A percentile compares a stretch with the other conserved stretches of the same genome.
Conservation (phyloP, 2,888 invertebrate species). For the Iselma pallidipennis region DNA sequence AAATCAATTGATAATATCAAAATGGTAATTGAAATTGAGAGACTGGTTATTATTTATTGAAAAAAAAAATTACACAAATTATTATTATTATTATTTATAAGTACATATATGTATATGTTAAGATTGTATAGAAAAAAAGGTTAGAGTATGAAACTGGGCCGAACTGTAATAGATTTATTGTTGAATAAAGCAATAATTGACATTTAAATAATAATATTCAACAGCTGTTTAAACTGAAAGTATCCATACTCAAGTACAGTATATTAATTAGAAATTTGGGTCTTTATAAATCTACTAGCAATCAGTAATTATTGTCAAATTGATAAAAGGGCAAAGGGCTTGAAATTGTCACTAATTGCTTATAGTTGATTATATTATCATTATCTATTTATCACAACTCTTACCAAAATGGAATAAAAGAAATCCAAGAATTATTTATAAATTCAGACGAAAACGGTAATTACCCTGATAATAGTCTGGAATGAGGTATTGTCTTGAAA, state of each 20-base stretch:
- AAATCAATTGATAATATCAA: no score
- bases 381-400: background rate
- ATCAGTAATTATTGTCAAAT: background rate
- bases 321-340: background rate
- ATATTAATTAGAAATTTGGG: conserved; percentile 7
- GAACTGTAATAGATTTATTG: conserved; percentile 2
- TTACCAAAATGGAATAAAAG: no score
- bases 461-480: background rate
- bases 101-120: no score
- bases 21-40: no score
- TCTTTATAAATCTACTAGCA: background rate
- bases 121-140: background rate
- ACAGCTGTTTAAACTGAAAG: conserved; percentile 5
- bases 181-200: conserved; percentile 3
- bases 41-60: no score
- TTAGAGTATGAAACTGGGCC: background rate
- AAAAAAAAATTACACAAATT: background rate
- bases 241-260: background rate
- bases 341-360: background rate
- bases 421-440: no score
- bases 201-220: background rate
- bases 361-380: background rate
- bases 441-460: background rate
- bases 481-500: background rate
- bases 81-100: background rate